A percentile compares a stretch with the other conserved stretches of the same genome.
phyloP scores from a whole-genome alignment of 2,888 invertebrate genomes.

The Agrotis ipsilon region DNA sequence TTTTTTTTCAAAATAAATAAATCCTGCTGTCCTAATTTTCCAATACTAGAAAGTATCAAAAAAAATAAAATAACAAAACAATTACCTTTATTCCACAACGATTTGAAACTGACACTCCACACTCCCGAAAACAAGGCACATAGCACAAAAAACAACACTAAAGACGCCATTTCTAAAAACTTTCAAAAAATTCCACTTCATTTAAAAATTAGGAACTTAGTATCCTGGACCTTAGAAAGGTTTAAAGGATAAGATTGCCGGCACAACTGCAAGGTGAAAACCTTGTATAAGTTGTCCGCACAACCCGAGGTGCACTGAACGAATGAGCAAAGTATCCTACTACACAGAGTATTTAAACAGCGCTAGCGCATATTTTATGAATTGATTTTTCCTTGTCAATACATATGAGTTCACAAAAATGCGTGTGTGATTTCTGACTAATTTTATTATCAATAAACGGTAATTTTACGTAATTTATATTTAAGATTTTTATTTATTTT shows the following conservation, averaged over 20 bases:
- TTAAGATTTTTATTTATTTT: no score
- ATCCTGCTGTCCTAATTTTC: no score
- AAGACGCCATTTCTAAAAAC: conserved; percentile 38
- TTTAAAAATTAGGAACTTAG: conserved; percentile 55
- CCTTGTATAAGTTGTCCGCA: conserved; percentile 67
- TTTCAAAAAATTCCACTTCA: neutral
- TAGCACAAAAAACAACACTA: conserved; percentile 25
- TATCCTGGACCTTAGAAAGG: conserved; percentile 60
- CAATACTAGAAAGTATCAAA: neutral
- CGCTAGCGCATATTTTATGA: neutral
- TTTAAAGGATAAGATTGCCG: conserved; percentile 59
- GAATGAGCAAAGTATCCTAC: conserved; percentile 42
- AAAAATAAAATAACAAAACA: neutral
- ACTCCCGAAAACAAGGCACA: conserved; percentile 46
- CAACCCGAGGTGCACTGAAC: conserved; percentile 54
- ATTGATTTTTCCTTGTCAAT: conserved; percentile 45
- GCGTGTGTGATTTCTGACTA: conserved; percentile 1
- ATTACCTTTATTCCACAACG: conserved; percentile 55
- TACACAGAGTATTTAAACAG: conserved; percentile 30
- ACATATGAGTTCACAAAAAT: conserved; percentile 3
- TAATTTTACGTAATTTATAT: neutral
- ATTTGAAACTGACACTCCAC: conserved; percentile 28
- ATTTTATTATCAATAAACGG: conserved; percentile 6
- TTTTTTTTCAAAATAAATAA: no score
- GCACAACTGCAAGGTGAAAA: conserved; percentile 59